phyloP scores from a whole-genome alignment of 2,888 invertebrate species.

The Habroteleia sp. region DNA sequence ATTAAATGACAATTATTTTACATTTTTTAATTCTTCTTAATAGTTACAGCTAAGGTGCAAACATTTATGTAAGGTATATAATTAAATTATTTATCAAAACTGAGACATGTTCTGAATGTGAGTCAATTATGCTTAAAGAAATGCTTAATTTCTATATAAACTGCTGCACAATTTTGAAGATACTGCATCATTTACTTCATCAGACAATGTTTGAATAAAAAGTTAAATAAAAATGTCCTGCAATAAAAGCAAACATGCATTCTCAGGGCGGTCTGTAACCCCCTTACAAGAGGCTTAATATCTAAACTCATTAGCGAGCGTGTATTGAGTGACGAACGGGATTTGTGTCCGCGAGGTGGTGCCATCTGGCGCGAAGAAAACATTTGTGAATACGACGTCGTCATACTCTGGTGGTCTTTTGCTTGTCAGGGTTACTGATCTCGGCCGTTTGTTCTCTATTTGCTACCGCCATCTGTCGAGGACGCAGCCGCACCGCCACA shows the following conservation, averaged over 20 bases:
- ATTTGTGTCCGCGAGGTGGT: constrained; percentile 60
- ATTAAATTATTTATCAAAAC: too few relatives aligned
- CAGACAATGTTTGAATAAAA: too few relatives aligned
- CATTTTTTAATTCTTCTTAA: too few relatives aligned
- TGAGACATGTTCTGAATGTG: too few relatives aligned
- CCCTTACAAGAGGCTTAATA: constrained; percentile 22
- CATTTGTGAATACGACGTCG: constrained; percentile 66
- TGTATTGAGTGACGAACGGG: constrained; percentile 49
- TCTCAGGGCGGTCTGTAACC: constrained; percentile 12
- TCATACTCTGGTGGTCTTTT: constrained; percentile 69
- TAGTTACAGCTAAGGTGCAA: too few relatives aligned
- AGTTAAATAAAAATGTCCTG: constrained; percentile 16
- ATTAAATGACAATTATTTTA: too few relatives aligned
- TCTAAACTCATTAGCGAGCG: constrained; percentile 21
- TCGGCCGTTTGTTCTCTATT: constrained; percentile 71
- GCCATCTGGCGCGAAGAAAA: constrained; percentile 67
- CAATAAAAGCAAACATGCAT: constrained; percentile 31
- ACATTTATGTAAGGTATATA: too few relatives aligned
- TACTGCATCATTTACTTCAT: too few relatives aligned
- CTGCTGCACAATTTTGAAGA: too few relatives aligned
- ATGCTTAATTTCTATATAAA: too few relatives aligned
- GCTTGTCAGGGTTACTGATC: constrained; percentile 77
- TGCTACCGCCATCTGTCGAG: constrained; percentile 76
- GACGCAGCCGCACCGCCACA: constrained; percentile 52
- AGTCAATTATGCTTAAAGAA: too few relatives aligned